phyloP scores from a whole-genome alignment of 2,888 invertebrate species.

The Pollenia angustigena region DNA sequence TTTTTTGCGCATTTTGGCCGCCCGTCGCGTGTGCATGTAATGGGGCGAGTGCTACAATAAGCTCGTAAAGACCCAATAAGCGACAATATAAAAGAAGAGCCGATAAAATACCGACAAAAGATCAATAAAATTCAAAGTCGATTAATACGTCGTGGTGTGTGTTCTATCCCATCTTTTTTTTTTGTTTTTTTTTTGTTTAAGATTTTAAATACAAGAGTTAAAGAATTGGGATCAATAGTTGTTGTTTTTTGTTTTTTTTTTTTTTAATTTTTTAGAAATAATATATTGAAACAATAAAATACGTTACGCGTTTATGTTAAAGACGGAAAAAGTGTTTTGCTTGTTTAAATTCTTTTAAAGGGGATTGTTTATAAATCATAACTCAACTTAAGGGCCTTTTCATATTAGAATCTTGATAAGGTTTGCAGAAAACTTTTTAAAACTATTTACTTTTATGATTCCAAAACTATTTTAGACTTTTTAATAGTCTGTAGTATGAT shows the following conservation, averaged over 20 bases:
- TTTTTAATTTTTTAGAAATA: constrained; percentile 13
- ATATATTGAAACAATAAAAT: constrained; percentile 42
- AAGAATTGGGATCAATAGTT: constrained; percentile 64
- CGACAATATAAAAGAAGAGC: constrained; percentile 69
- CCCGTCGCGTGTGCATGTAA: constrained; percentile 73
- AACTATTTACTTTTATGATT: no score
- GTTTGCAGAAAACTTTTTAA: no score
- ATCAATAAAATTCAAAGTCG: constrained; percentile 73
- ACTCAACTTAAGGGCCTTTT: constrained; percentile 17
- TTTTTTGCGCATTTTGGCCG: constrained; percentile 78
- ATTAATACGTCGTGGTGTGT: constrained; percentile 73
- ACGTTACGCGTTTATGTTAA: constrained; percentile 52
- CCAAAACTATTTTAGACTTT: no score
- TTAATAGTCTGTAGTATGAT: no score
- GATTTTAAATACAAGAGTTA: constrained; percentile 27
- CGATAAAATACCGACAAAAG: constrained; percentile 73
- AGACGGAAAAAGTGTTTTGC: background rate
- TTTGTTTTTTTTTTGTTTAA: background rate
- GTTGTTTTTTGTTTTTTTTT: constrained; percentile 9
- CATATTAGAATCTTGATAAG: background rate
- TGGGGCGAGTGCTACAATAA: constrained; percentile 57
- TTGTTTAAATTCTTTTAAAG: constrained; percentile 56
- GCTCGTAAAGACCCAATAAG: constrained; percentile 66
- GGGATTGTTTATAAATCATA: background rate
- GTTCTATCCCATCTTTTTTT: constrained; percentile 59